phyloP scores from a whole-genome alignment of 2,113 vertebrate species.

The Taurulus bubalis region DNA sequence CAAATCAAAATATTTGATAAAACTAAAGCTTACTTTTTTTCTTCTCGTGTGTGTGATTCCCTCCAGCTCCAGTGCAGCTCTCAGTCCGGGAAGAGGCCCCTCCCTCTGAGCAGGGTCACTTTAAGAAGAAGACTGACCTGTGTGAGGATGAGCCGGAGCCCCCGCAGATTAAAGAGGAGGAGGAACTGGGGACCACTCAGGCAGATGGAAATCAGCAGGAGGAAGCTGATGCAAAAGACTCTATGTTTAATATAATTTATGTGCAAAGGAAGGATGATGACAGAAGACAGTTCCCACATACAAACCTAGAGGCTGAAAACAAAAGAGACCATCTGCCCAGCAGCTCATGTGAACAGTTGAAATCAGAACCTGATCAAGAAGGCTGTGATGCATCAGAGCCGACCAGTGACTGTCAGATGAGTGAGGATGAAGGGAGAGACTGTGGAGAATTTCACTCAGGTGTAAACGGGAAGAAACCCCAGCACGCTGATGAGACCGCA shows the following conservation, averaged over 20 bases:
- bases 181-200: slow-evolving; percentile 1
- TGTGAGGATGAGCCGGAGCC: slow-evolving; percentile 14
- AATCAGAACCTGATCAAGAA: slow-evolving; percentile 13
- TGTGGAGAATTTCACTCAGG: background rate
- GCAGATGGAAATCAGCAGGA: slow-evolving; percentile 11
- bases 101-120: background rate
- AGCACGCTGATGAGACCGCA: background rate
- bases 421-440: slow-evolving; percentile 25
- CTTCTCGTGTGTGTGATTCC: background rate
- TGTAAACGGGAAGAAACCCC: background rate
- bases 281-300: background rate
- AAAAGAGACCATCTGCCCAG: background rate
- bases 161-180: slow-evolving; percentile 35
- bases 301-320: background rate
- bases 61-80: slow-evolving; percentile 20
- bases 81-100: background rate
- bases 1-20: background rate
- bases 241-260: slow-evolving; percentile 56
- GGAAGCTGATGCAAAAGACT: slow-evolving; percentile 28
- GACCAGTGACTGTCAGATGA: slow-evolving; percentile 23
- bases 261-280: slow-evolving; percentile 35
- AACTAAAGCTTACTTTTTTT: background rate
- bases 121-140: background rate
- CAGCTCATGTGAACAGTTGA: slow-evolving; percentile 33
- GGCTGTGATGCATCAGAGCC: background rate